Conservation (phyloP, 2,888 invertebrate genomes). For the Ichneumoninae sp. region DNA sequence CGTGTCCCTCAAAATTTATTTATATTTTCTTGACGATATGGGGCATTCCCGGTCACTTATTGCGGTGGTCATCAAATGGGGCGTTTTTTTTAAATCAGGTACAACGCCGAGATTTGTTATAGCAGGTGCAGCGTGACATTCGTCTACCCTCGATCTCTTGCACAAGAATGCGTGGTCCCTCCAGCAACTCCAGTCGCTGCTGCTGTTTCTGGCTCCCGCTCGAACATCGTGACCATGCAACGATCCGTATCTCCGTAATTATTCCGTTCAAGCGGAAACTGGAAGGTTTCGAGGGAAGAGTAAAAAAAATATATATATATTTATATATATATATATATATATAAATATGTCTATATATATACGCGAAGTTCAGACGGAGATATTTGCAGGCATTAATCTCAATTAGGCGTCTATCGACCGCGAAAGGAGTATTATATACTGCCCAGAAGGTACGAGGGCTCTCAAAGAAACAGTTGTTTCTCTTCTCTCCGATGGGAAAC, state of each 20-base stretch:
- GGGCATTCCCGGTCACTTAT: not conserved
- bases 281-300: constrained; percentile 64
- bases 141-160: constrained; percentile 40
- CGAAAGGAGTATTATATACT: constrained; percentile 35
- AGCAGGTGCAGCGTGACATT: constrained; percentile 20
- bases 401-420: constrained; percentile 72
- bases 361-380: constrained; percentile 49
- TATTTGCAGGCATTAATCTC: constrained; percentile 75
- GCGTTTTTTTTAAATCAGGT: not conserved
- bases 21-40: not conserved
- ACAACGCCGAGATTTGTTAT: not conserved
- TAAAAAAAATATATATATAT: not conserved
- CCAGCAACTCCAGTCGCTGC: constrained; percentile 2
- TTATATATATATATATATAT: not conserved
- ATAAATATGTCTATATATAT: not conserved
- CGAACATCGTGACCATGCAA: constrained; percentile 61
- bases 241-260: constrained; percentile 76
- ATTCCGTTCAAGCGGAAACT: constrained; percentile 74
- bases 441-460: constrained; percentile 3
- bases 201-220: constrained; percentile 32
- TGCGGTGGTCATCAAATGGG: not conserved
- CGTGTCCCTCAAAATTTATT: not conserved
- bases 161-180: constrained; percentile 30
- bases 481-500: constrained; percentile 9
- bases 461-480: constrained; percentile 44